phyloP scores from a whole-genome alignment of 2,113 vertebrate species.

The Burhinus bistriatus region DNA sequence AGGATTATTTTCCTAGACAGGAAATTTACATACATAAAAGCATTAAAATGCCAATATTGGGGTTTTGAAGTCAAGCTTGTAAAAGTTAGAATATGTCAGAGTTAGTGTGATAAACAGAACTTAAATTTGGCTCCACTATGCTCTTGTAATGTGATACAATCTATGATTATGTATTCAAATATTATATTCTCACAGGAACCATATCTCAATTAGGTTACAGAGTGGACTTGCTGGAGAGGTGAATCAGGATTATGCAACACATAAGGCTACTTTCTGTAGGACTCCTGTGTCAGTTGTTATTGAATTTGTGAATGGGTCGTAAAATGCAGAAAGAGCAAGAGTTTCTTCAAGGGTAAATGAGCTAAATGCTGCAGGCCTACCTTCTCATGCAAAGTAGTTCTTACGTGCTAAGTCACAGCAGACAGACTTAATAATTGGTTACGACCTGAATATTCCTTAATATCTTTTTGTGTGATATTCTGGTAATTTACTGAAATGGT shows the following conservation, averaged over 20 bases:
- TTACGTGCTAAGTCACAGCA: not conserved
- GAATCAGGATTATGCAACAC: not conserved
- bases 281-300: not conserved
- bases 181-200: not conserved
- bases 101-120: not conserved
- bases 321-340: not conserved
- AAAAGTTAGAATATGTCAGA: not conserved
- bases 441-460: not conserved
- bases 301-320: not conserved
- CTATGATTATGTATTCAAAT: not conserved
- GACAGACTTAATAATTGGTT: not conserved
- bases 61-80: not conserved
- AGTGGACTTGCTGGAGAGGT: not conserved
- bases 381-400: not conserved
- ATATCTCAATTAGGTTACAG: not conserved
- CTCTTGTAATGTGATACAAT: not conserved
- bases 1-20: conserved; percentile 47
- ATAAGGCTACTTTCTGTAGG: not conserved
- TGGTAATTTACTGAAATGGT: not conserved
- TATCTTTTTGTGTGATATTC: not conserved
- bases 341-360: not conserved
- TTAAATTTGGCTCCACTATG: not conserved
- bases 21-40: not conserved
- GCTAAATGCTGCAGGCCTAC: not conserved
- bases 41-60: not conserved